Percentiles rank a stretch among this genome's conserved stretches.
These are phyloP conservation scores for Sesamia inferens DNA, from an alignment of 2,888 invertebrate genomes.

Conservation along the genomic window DNA sequence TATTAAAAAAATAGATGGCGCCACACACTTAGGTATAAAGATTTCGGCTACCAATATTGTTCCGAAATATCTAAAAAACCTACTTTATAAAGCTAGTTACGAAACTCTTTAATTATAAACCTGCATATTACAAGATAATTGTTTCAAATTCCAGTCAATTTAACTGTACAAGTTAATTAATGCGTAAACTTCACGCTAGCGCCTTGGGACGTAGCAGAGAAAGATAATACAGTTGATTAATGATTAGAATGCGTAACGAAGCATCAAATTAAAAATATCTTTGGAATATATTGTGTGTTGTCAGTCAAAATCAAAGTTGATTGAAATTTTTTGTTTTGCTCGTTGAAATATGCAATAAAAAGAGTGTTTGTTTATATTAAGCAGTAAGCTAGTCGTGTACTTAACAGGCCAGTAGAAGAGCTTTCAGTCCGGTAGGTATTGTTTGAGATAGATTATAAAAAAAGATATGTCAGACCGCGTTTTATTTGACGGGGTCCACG, in stretches of 20 bases:
- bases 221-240: conserved; percentile 39
- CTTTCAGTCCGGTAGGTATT: no score
- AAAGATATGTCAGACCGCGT: no score
- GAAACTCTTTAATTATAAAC: conserved; percentile 2
- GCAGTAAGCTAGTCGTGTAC: not conserved
- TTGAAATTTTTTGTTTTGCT: conserved; percentile 7
- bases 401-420: not conserved
- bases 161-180: conserved; percentile 40
- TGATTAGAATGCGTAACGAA: conserved; percentile 36
- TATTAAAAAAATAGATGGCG: not conserved
- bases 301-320: conserved; percentile 32
- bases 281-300: conserved; percentile 28
- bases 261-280: conserved; percentile 54
- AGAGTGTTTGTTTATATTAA: not conserved
- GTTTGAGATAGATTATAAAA: no score
- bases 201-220: conserved; percentile 12
- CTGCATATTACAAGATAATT: conserved; percentile 33
- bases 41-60: not conserved
- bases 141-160: conserved; percentile 33
- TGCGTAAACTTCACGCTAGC: conserved; percentile 38
- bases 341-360: conserved; percentile 10
- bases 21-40: not conserved
- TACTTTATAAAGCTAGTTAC: not conserved
- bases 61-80: not conserved
- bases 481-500: no score